These are phyloP conservation scores for Pemphredon lugubris DNA, from an alignment of 2,888 invertebrate genomes.

Conservation along the genomic window DNA sequence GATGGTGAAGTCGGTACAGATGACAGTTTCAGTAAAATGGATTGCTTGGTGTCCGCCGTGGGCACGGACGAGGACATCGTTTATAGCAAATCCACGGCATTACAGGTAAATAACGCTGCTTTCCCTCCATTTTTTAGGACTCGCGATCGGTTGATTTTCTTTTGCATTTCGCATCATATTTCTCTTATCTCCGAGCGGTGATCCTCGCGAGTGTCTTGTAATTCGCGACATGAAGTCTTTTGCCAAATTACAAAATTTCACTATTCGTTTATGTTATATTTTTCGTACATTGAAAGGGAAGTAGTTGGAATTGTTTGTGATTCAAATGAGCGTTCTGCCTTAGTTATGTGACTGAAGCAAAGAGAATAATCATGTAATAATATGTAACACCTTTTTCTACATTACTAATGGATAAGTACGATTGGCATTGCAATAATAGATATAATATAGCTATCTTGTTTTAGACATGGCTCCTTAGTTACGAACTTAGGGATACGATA, in stretches of 20 bases:
- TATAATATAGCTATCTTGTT: conserved; percentile 60
- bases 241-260: too few species aligned
- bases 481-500: conserved; percentile 97
- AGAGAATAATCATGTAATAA: not conserved
- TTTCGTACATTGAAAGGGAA: too few species aligned
- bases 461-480: conserved; percentile 97
- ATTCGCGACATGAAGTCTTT: too few species aligned
- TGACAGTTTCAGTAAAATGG: conserved; percentile 91
- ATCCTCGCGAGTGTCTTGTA: too few species aligned
- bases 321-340: not conserved
- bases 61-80: conserved; percentile 97
- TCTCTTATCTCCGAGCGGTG: too few species aligned
- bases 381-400: not conserved
- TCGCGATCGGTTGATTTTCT: not conserved
- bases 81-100: conserved; percentile 97
- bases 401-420: not conserved
- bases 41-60: conserved; percentile 95
- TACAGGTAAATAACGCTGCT: conserved; percentile 86
- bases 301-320: not conserved
- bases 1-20: conserved; percentile 85
- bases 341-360: conserved; percentile 30
- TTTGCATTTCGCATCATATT: conserved; percentile 64
- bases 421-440: not conserved
- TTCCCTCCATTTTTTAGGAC: not conserved
- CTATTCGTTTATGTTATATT: too few species aligned